phyloP scores from a whole-genome alignment of 1,140 invertebrate species.

The Neotoxoptera formosana region DNA sequence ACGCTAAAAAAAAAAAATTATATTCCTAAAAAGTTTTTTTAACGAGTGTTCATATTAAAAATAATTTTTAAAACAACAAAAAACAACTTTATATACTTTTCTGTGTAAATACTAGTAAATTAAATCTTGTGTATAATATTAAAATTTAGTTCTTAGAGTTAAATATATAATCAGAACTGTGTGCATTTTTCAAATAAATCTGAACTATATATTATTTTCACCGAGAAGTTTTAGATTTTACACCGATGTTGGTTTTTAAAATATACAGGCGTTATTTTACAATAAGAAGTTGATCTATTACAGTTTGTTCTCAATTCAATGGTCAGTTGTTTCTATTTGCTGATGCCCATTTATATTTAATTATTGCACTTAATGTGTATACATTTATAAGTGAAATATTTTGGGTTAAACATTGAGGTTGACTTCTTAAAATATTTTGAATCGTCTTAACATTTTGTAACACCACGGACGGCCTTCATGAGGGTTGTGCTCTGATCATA shows the following conservation, averaged over 20 bases:
- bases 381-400: not conserved
- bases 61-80: conserved; percentile 53
- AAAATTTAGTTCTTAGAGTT: conserved; percentile 55
- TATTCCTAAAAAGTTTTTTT: conserved; percentile 55
- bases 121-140: conserved; percentile 55
- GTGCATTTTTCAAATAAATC: conserved; percentile 54
- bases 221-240: conserved; percentile 36
- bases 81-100: conserved; percentile 50
- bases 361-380: conserved; percentile 13
- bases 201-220: conserved; percentile 53
- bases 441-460: conserved; percentile 40
- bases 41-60: conserved; percentile 55
- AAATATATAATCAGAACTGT: conserved; percentile 53
- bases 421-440: conserved; percentile 23
- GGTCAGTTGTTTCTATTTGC: not conserved
- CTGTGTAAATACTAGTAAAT: conserved; percentile 55
- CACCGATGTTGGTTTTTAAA: conserved; percentile 40
- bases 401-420: conserved; percentile 2
- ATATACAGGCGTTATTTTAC: conserved; percentile 35
- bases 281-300: conserved; percentile 21
- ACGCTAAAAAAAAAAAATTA: conserved; percentile 30
- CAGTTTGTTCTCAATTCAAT: not conserved
- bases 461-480: conserved; percentile 57
- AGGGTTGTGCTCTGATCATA: conserved; percentile 49
- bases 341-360: conserved; percentile 15